phyloP scores from a whole-genome alignment of 2,113 vertebrate species.

The Nothobranchius furzeri region DNA sequence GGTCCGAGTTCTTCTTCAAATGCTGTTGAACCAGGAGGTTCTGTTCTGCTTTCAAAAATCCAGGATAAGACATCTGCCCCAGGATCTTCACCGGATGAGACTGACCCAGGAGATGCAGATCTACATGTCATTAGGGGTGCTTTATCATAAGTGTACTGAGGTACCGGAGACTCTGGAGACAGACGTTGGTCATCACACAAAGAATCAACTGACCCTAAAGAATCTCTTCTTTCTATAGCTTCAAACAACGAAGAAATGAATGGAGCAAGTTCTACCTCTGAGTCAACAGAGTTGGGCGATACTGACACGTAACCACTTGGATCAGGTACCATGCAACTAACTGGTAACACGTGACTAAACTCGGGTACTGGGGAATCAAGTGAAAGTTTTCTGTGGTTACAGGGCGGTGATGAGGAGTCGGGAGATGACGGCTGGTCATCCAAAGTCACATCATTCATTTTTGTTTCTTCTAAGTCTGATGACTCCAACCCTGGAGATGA shows the following conservation, averaged over 20 bases:
- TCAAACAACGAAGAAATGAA: not conserved
- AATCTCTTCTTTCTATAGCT: slow-evolving; percentile 9
- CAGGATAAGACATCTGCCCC: slow-evolving; percentile 12
- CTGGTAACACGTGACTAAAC: slow-evolving; percentile 15
- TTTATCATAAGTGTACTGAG: slow-evolving; percentile 6
- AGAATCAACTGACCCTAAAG: not conserved
- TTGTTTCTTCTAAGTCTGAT: slow-evolving; percentile 33
- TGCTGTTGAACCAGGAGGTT: slow-evolving; percentile 39
- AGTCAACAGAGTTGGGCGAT: slow-evolving; percentile 28
- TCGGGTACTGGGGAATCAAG: slow-evolving; percentile 48
- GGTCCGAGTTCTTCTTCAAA: slow-evolving; percentile 35
- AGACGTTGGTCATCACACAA: not conserved
- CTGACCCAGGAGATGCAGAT: slow-evolving; percentile 39
- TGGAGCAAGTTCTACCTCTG: slow-evolving; percentile 15
- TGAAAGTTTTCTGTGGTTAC: slow-evolving; percentile 23
- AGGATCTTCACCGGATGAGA: slow-evolving; percentile 8
- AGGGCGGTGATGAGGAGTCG: slow-evolving; percentile 17
- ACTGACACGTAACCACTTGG: not conserved
- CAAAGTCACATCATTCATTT: not conserved
- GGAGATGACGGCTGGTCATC: slow-evolving; percentile 43
- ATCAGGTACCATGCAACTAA: not conserved
- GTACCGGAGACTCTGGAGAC: slow-evolving; percentile 41
- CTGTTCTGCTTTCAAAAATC: slow-evolving; percentile 38
- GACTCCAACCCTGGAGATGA: slow-evolving; percentile 55
- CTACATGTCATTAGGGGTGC: not conserved